These are phyloP conservation scores for Prorops nasuta DNA, from an alignment of 1,140 invertebrate genomes.

Conservation along the genomic window DNA sequence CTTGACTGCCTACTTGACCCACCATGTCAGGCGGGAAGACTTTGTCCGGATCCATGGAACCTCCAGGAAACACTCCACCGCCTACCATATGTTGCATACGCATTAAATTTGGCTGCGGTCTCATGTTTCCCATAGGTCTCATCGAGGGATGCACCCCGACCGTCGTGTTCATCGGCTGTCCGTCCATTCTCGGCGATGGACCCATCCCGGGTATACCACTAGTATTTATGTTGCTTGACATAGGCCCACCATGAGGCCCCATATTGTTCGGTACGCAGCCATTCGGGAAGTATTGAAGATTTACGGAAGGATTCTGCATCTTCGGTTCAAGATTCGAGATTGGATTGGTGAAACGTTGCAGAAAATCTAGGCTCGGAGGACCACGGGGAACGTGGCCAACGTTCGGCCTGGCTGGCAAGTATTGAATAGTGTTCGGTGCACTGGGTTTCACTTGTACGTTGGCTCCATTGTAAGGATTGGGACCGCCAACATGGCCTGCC, in stretches of 20 bases:
- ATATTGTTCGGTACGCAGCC: constrained; percentile 49
- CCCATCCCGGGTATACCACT: constrained; percentile 37
- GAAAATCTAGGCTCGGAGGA: constrained; percentile 89
- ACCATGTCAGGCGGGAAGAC: constrained; percentile 54
- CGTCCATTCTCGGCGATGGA: constrained; percentile 38
- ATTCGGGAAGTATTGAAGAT: constrained; percentile 74
- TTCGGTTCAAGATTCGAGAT: constrained; percentile 71
- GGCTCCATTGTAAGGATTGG: constrained; percentile 74
- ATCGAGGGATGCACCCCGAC: constrained; percentile 47
- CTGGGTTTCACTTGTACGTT: constrained; percentile 93
- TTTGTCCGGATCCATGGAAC: constrained; percentile 54
- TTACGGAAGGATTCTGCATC: constrained; percentile 64
- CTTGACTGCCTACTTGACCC: constrained; percentile 42
- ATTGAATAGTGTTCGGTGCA: constrained; percentile 97
- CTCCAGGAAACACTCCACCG: constrained; percentile 52
- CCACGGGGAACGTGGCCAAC: constrained; percentile 67
- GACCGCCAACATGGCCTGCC: constrained; percentile 52
- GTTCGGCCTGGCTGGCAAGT: constrained; percentile 87
- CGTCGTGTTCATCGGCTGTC: constrained; percentile 38
- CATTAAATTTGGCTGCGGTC: constrained; percentile 55
- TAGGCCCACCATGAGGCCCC: constrained; percentile 45
- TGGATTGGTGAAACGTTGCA: constrained; percentile 84
- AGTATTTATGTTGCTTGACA: constrained; percentile 50
- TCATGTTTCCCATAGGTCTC: constrained; percentile 50
- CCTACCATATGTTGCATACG: constrained; percentile 62